Evolutionary conservation across 1,140 invertebrate species (phyloP).

Genomic region (Sweltsa coloradensis): DNA sequence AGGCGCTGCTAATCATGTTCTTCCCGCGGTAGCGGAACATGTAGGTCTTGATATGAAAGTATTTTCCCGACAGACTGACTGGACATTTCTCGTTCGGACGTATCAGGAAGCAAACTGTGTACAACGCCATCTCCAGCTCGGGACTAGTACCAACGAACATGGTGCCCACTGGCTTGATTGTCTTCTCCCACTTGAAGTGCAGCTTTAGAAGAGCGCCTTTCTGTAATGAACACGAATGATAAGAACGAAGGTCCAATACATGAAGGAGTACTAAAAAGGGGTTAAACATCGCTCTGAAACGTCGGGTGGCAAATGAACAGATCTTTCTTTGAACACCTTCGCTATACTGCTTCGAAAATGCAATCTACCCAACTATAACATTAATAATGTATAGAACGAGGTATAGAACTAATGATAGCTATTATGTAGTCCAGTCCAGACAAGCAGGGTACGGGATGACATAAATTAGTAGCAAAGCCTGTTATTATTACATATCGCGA

Average conservation of each 20-base stretch:
- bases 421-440: no score
- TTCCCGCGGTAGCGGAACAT: conserved; percentile 53
- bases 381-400: no score
- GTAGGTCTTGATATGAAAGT: conserved; percentile 51
- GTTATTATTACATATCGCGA: no score
- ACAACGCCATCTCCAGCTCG: conserved; percentile 83
- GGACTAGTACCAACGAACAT: conserved; percentile 86
- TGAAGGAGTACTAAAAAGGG: conserved; percentile 5
- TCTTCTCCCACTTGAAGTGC: conserved; percentile 57
- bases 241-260: background rate
- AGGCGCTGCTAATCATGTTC: conserved; percentile 65
- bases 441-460: no score
- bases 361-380: no score
- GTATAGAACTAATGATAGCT: no score
- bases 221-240: no score
- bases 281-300: no score
- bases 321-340: background rate
- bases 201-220: conserved; percentile 67
- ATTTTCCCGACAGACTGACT: conserved; percentile 52
- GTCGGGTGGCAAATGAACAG: background rate
- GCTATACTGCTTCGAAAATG: no score
- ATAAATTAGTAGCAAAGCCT: no score
- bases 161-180: conserved; percentile 62
- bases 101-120: conserved; percentile 71
- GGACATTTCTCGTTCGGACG: conserved; percentile 57